Evolutionary conservation across 2,113 vertebrate species (phyloP).

Genomic region (Hypanus sabinus): DNA sequence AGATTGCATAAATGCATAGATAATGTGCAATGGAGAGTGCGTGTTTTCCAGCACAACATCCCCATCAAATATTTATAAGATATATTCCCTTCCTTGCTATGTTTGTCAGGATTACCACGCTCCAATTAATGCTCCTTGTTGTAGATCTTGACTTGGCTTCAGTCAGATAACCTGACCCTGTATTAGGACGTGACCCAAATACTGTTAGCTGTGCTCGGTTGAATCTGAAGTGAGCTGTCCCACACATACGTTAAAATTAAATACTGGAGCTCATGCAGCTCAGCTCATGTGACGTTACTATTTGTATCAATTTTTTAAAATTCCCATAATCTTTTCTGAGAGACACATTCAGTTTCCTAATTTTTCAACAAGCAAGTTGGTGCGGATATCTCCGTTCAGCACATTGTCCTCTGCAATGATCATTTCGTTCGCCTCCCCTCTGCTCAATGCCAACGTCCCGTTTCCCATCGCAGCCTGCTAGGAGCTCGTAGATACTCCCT

Average conservation of each 20-base stretch:
- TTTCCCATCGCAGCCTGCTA: too few species aligned
- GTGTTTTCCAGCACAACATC: neutral
- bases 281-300: neutral
- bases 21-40: neutral
- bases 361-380: too few species aligned
- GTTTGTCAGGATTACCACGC: neutral
- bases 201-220: neutral
- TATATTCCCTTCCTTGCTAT: neutral
- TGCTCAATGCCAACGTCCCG: too few species aligned
- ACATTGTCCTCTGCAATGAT: too few species aligned
- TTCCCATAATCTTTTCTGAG: neutral
- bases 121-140: conserved; percentile 2
- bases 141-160: neutral
- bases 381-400: too few species aligned
- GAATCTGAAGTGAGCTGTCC: neutral
- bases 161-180: neutral
- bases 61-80: conserved; percentile 20
- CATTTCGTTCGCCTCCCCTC: too few species aligned
- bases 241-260: neutral
- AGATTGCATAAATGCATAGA: conserved; percentile 1
- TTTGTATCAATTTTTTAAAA: neutral
- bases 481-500: too few species aligned
- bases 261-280: neutral
- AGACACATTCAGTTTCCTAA: too few species aligned
- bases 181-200: neutral